Conservation (phyloP, 2,113 vertebrate species). For the Cairina moschata region DNA sequence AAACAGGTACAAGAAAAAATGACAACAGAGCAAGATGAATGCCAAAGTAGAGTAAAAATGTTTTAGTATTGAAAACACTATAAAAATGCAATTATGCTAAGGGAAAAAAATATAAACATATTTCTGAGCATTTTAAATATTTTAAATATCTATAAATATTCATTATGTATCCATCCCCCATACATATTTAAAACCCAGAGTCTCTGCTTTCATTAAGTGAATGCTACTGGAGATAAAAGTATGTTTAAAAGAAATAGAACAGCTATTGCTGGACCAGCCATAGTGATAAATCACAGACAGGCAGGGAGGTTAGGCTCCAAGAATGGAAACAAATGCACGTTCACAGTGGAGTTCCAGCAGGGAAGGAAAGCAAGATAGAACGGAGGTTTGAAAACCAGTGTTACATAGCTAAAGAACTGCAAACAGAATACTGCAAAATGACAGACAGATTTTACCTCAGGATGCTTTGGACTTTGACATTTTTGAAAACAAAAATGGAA, state of each 20-base stretch:
- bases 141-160: conserved; percentile 72
- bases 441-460: conserved; percentile 1
- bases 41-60: neutral
- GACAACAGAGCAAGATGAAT: conserved; percentile 1
- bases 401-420: neutral
- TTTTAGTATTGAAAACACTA: conserved; percentile 20
- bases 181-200: conserved; percentile 48
- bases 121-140: conserved; percentile 62
- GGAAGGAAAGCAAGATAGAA: neutral
- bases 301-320: conserved; percentile 50
- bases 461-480: neutral
- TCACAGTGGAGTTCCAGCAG: neutral
- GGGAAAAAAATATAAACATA: conserved; percentile 19
- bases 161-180: conserved; percentile 22
- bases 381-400: neutral
- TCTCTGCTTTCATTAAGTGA: conserved; percentile 61
- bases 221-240: conserved; percentile 66
- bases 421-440: neutral
- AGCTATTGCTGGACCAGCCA: conserved; percentile 61
- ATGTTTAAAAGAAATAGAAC: conserved; percentile 67
- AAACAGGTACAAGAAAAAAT: neutral
- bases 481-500: neutral
- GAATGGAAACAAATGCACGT: conserved; percentile 65
- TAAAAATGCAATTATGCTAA: conserved; percentile 46
- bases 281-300: conserved; percentile 68